Conservation (phyloP, 2,113 vertebrate species). For the Chascanopsetta lugubris region DNA sequence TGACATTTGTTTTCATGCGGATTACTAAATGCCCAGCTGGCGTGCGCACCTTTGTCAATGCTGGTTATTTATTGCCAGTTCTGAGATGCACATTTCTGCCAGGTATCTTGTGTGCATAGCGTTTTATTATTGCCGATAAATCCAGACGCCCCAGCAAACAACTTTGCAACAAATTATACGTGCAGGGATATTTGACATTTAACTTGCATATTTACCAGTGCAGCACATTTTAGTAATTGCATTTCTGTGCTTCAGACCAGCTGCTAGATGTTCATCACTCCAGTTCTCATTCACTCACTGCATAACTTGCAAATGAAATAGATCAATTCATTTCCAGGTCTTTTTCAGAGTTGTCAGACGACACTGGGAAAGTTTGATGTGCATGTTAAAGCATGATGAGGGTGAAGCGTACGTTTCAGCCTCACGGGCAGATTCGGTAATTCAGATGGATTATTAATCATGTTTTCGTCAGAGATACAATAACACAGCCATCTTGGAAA, state of each 20-base stretch:
- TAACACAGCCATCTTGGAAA: slow-evolving; percentile 25
- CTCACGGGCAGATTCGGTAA: slow-evolving; percentile 40
- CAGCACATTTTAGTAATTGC: slow-evolving; percentile 75
- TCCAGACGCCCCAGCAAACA: slow-evolving; percentile 50
- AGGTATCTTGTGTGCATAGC: slow-evolving; percentile 47
- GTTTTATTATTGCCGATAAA: slow-evolving; percentile 64
- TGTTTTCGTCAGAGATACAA: slow-evolving; percentile 30
- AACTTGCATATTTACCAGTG: slow-evolving; percentile 68
- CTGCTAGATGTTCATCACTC: slow-evolving; percentile 60
- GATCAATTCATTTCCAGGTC: slow-evolving; percentile 59
- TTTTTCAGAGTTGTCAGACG: slow-evolving; percentile 51
- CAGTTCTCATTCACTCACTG: slow-evolving; percentile 54
- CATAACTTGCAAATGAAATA: slow-evolving; percentile 55
- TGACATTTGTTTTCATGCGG: slow-evolving; percentile 39
- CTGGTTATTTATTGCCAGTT: slow-evolving; percentile 45
- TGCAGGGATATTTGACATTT: slow-evolving; percentile 60
- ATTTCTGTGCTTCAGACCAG: slow-evolving; percentile 70
- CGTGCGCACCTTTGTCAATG: slow-evolving; percentile 40
- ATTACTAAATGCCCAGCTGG: slow-evolving; percentile 38
- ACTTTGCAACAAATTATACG: slow-evolving; percentile 67
- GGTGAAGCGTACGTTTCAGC: slow-evolving; percentile 12
- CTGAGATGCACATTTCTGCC: slow-evolving; percentile 46
- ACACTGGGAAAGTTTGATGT: slow-evolving; percentile 16
- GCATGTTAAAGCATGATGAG: slow-evolving; percentile 21
- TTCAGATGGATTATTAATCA: slow-evolving; percentile 33